Evolutionary conservation across 2,113 vertebrate species (phyloP).

Genomic region (Brachypteracias leptosomus): DNA sequence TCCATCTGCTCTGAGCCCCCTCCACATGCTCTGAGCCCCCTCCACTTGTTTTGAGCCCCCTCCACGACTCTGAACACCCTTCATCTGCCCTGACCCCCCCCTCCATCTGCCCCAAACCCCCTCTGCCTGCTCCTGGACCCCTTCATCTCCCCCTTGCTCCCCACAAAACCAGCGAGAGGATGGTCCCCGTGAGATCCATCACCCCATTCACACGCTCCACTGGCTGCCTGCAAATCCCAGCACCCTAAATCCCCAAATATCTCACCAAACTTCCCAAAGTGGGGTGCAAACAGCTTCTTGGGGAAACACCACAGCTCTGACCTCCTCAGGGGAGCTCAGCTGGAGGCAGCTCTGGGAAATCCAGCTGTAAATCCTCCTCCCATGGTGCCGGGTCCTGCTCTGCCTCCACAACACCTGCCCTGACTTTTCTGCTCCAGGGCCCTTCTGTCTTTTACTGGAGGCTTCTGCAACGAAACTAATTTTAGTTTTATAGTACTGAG

Average conservation of each 20-base stretch:
- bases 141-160: neutral
- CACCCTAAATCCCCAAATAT: neutral
- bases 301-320: neutral
- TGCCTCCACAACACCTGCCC: neutral
- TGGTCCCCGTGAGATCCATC: neutral
- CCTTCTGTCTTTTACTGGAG: neutral
- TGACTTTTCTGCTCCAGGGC: neutral
- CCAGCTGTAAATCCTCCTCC: neutral
- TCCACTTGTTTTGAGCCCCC: neutral
- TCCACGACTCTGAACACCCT: too few relatives aligned
- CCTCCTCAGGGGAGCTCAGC: accelerated
- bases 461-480: conserved; percentile 19
- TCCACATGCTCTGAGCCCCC: neutral
- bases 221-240: neutral
- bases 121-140: neutral
- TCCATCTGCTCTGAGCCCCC: neutral
- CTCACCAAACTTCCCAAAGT: neutral
- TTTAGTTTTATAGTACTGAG: conserved; percentile 12
- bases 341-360: neutral
- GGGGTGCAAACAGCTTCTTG: neutral
- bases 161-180: accelerated
- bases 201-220: accelerated
- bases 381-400: accelerated
- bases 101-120: neutral
- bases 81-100: neutral